Base-by-base conservation (phyloP, 2,797 vertebrate genomes). In the Amblyopsis hoosieri region DNA sequence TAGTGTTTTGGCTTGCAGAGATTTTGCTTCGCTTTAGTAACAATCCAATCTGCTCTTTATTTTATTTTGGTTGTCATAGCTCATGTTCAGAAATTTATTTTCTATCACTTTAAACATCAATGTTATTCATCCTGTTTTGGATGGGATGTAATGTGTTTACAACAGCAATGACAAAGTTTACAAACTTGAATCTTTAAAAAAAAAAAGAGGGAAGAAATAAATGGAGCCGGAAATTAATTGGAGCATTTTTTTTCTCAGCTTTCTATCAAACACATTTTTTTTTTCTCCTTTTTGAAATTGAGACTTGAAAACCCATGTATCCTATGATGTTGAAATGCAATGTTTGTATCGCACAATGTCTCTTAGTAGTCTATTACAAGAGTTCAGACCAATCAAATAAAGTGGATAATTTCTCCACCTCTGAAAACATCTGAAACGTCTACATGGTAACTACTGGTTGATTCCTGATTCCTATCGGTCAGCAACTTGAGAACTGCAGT, bases 351-450 rank as follows among this genome's bases (percentile, higher is more conserved):
- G 90, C 90, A 92, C 91, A 92, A 89, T 87, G 90, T 94, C 89
- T 94, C 91, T 93, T 92, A 93, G 90, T 93, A 93, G 93, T 92
- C 91, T 90, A 92, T 93, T 89, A 93, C 84, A 91, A 93, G 86
- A 93, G 90, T 94, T 95, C 92, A 95, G 93, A 94, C 91, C 91
- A 93, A 93, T 94, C 90, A 93, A 91, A 94, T 95, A 95, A 96
- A 96, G 92, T 94, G 93, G 91, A 94, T 94, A 88, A 90, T 91
- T 92, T 92, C 90, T 95, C 91, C 91, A 92, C 89, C 78, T 80
- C 80, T 81, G 71, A 80, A 77, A 75, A 50, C 23, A 29, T 29
- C 23, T 29, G 23, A 48, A 17, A 15, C 12, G 46, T 71, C 42
- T 49, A 48, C 57, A 68, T 17, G 33, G 46, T 54, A 4, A 23